Percentiles rank a stretch among this genome's conserved stretches.
These are phyloP conservation scores for Macrophya annulata DNA, from an alignment of 2,888 invertebrate genomes.

Conservation along the genomic window DNA sequence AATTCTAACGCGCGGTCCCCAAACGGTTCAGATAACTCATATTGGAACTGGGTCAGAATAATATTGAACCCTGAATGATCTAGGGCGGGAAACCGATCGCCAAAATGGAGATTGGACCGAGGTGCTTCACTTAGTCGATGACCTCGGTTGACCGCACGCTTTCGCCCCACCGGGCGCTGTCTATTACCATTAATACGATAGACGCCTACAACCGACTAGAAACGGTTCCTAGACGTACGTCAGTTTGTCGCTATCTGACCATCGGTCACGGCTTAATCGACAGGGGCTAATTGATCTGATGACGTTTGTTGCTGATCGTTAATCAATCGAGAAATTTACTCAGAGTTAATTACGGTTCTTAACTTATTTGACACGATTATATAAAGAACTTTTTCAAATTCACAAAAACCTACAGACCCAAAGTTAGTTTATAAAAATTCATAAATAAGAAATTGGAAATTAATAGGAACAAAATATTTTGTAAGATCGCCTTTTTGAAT, in stretches of 20 bases:
- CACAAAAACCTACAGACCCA: neutral
- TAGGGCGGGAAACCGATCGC: conserved; percentile 16
- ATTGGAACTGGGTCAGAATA: conserved; percentile 39
- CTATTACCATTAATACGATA: conserved; percentile 47
- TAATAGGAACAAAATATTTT: no score
- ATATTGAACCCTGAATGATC: conserved; percentile 42
- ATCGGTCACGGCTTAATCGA: conserved; percentile 26
- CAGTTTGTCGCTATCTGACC: conserved; percentile 30
- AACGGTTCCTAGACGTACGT: neutral
- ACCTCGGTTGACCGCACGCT: conserved; percentile 52
- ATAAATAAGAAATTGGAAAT: no score
- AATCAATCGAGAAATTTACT: neutral
- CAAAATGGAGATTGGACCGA: conserved; percentile 48
- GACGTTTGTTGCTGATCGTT: neutral
- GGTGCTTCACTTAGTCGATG: conserved; percentile 51
- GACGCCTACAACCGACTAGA: conserved; percentile 1
- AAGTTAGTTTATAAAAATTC: no score
- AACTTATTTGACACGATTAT: no score
- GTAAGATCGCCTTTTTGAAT: no score
- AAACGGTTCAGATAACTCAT: conserved; percentile 18
- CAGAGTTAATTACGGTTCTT: neutral
- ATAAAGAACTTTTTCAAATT: no score
- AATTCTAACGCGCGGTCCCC: neutral
- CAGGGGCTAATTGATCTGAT: conserved; percentile 12
- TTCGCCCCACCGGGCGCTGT: conserved; percentile 30